Percentiles rank a stretch among this genome's conserved stretches.
These are phyloP conservation scores for Atractosteus spatula DNA, from an alignment of 2,113 vertebrate genomes.

Conservation along the genomic window DNA sequence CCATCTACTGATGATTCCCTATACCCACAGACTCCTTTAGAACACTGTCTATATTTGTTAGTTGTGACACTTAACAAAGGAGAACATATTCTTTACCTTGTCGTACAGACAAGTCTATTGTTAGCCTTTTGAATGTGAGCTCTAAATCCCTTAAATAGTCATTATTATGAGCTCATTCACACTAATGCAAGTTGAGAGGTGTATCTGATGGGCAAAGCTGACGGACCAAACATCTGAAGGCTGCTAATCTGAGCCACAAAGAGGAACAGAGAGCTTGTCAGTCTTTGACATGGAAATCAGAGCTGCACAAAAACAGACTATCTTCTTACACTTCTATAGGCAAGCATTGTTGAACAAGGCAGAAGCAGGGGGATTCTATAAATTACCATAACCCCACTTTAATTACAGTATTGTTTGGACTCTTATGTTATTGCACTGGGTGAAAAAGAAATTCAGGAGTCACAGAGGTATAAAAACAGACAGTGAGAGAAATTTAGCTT, in stretches of 20 bases:
- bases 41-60: slow-evolving; percentile 48
- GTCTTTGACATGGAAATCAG: slow-evolving; percentile 61
- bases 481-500: too few species aligned
- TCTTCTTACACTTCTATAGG: slow-evolving; percentile 46
- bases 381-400: too few species aligned
- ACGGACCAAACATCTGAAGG: slow-evolving; percentile 50
- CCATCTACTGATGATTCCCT: slow-evolving; percentile 37
- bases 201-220: slow-evolving; percentile 54
- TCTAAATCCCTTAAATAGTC: slow-evolving; percentile 41
- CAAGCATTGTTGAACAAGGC: not conserved
- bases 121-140: slow-evolving; percentile 48
- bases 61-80: slow-evolving; percentile 50
- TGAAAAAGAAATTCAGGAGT: too few species aligned
- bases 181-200: slow-evolving; percentile 48
- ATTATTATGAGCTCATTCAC: slow-evolving; percentile 51
- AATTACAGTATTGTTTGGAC: too few species aligned
- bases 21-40: slow-evolving; percentile 35
- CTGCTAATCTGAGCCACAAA: slow-evolving; percentile 53
- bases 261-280: slow-evolving; percentile 30
- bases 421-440: too few species aligned
- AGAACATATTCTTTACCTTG: slow-evolving; percentile 64
- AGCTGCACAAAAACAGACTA: slow-evolving; percentile 42
- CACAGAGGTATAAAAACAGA: too few species aligned
- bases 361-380: not conserved
- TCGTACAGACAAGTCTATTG: slow-evolving; percentile 57